These are phyloP conservation scores for Taenaris catops DNA, from an alignment of 2,888 invertebrate species.

Conservation along the genomic window DNA sequence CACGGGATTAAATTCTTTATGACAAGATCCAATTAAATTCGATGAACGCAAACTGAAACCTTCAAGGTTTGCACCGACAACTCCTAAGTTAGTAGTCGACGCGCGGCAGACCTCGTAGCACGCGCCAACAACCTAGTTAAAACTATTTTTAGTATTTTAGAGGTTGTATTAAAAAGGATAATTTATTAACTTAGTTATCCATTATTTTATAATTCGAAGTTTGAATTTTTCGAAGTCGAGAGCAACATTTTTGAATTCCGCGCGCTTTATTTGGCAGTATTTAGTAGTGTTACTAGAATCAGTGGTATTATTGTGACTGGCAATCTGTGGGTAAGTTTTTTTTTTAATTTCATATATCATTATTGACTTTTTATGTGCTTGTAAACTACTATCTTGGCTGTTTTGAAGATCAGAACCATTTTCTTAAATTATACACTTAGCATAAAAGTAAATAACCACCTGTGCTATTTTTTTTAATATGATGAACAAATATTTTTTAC, in stretches of 20 bases:
- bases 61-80: conserved; percentile 55
- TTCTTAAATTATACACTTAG: no score
- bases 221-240: conserved; percentile 5
- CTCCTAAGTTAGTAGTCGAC: conserved; percentile 46
- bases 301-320: conserved; percentile 31
- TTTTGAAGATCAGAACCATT: no score
- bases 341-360: no score
- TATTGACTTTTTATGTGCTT: no score
- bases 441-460: no score
- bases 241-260: conserved; percentile 44
- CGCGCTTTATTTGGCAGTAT: conserved; percentile 45
- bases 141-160: conserved; percentile 33
- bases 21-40: conserved; percentile 28
- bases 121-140: conserved; percentile 63
- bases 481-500: no score
- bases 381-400: no score
- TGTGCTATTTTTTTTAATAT: no score
- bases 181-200: conserved; percentile 22
- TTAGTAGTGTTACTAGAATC: conserved; percentile 41
- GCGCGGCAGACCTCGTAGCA: conserved; percentile 53
- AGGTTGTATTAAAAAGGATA: conserved; percentile 47
- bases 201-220: conserved; percentile 21
- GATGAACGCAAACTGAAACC: conserved; percentile 53
- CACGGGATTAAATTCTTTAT: conserved; percentile 25
- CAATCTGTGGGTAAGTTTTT: conserved; percentile 36